Evolutionary conservation across 2,888 invertebrate species (phyloP), one percentile per base, ranked within the genome.

Genomic region (Agrochola circellaris): DNA sequence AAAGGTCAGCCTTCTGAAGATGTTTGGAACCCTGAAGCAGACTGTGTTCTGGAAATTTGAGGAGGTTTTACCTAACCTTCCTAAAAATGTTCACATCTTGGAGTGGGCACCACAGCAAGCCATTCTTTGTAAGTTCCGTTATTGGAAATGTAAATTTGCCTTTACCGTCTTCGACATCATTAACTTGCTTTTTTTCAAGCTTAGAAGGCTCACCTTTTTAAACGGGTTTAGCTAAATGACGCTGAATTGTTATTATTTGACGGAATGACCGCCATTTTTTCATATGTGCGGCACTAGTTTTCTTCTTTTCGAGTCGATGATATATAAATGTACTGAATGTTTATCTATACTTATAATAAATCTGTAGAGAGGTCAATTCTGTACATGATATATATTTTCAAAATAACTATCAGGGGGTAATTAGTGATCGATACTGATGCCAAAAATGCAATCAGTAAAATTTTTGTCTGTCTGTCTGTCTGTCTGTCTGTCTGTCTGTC

Each of bases 31-130:
- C 2, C 82, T 97, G 42, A 95, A 96, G 66, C 96, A 97, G 86
- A 95, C 94, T 0, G 95, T 97, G 0, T 83, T 97, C 20, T 97
- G 97, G 97, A 97, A 96, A 85, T 95, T 95, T 81, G 96, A 96
- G 77, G 93, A 94, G 56, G 82, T 82, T 0, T 60, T 95, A 34
- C 89, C 92, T 0, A 88, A 93, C 54, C n/a, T 89, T 8, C 95
- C 96, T 0, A 88, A 90, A 13, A 97, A 97, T 84, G 94, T 97
- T 0, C 93, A 95, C 73, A 90, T 97, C 0, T 70, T 94, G 15
- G 84, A 93, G 11, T 97, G 97, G 95, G 93, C 95, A 23, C 96
- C 96, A 2, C 96, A 97, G n/a, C 73, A 64, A 26, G 83, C 81
- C 3, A 87, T 87, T 42, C 72, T 87, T 17, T 81, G 86, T 87